Evolutionary conservation across 2,113 vertebrate genomes (phyloP), one percentile per base, ranked within the genome.

Genomic region (Picathartes gymnocephalus): DNA sequence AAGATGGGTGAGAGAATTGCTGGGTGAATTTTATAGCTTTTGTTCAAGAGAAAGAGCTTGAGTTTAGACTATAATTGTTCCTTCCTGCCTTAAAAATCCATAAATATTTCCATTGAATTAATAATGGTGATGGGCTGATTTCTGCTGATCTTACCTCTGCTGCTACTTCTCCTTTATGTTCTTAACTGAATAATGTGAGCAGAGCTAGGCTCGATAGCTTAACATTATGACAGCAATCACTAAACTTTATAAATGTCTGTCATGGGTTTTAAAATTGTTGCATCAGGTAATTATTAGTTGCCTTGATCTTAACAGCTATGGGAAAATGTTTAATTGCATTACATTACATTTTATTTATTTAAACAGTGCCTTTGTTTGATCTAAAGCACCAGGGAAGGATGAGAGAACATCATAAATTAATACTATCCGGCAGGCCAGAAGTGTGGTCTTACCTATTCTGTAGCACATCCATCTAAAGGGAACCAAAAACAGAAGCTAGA

Each of bases 261-360:
- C 35, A 1, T 85, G 83, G 51, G 61, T 86, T 96, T 97, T 93
- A 47, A 95, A 90, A 87, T 68, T 79, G 39, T 93, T 87, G 88
- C 70, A 94, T 86, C 84, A 80, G 71, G 86, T 95, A 95, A 96
- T 96, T 95, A 92, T 92, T 96, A 91, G 80, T 93, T 82, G 70
- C 88, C 90, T 96, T 95, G 90, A 96, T 97, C 90, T 90, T 95
- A 92, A 94, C 65, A 94, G 95, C 95, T 93, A 85, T 87, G 90
- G 92, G 92, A 81, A 94, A 95, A 95, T 85, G 54, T 93, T 97
- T 97, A 96, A 97, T 95, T 96, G 88, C 85, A 87, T 92, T 96
- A 86, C 81, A 81, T 93, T 96, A 91, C 69, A 86, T 89, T 91
- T 95, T 96, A 96, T 95, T 97, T 96, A 95, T 92, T 96, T 96